These are phyloP conservation scores for Antheraea yamamai DNA, from an alignment of 2,888 invertebrate genomes.

Conservation along the genomic window DNA sequence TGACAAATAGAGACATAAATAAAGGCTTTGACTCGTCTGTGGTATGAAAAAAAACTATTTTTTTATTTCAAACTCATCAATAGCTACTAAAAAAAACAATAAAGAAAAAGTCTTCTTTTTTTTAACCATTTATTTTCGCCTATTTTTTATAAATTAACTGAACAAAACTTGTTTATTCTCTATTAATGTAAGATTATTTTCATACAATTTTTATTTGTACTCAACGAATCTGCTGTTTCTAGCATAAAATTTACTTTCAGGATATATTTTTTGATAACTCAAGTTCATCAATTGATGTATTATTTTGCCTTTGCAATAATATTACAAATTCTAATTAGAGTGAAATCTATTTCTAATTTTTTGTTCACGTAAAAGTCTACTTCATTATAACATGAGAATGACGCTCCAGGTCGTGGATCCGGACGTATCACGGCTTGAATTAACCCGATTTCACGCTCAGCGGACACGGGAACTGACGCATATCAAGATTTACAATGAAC, in stretches of 20 bases:
- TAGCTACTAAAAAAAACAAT: no score
- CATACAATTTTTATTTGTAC: no score
- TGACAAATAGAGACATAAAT: no score
- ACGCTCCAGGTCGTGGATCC: slow-evolving; percentile 30
- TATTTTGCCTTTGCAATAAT: background rate
- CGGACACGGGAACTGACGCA: slow-evolving; percentile 39
- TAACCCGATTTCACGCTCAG: slow-evolving; percentile 47
- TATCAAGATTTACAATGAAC: slow-evolving; percentile 32
- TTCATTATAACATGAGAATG: slow-evolving; percentile 31
- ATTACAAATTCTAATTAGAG: background rate
- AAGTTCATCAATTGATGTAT: background rate
- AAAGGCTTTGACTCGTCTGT: no score
- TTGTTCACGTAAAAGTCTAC: background rate
- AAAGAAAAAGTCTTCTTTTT: no score
- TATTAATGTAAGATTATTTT: no score
- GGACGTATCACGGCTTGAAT: slow-evolving; percentile 40
- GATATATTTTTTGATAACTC: background rate
- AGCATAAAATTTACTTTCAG: background rate
- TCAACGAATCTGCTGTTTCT: no score
- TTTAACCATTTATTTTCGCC: no score
- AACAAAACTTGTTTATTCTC: no score
- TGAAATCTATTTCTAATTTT: background rate
- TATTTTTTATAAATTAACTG: no score
- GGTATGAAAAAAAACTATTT: no score
- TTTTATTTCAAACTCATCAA: no score